Evolutionary conservation across 2,888 invertebrate genomes (phyloP), one percentile per base, ranked within the genome.

Genomic region (Drosophila affinis): DNA sequence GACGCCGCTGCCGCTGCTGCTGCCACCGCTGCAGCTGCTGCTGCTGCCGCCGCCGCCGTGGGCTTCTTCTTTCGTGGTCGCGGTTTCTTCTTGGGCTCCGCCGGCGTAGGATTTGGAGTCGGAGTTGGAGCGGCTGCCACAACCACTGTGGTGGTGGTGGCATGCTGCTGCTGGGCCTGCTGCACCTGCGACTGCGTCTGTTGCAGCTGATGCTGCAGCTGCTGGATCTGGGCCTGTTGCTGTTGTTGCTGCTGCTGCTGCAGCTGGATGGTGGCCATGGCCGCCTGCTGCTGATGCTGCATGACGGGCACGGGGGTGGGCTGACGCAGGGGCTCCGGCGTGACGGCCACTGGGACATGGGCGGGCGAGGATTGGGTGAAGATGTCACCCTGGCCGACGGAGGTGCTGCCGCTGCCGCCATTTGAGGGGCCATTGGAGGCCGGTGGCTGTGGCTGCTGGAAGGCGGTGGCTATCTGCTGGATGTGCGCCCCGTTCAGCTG

Each of bases 401-500:
- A 74, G 53, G 62, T 49, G 17, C 52, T 57, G 18, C 65, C 70
- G 3, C 72, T 48, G 53, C 63, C 46, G 3, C 72, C 51, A 49
- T 63, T 56, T 17, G 63, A 51, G 3, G 65, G 29, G 54, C 27
- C 39, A 39, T 39, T 39, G 39, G 39, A 39, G 3, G n/a, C 62
- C n/a, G 89, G 79, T 2, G 91, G 87, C 21, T 91, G 89, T 3
- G 91, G 90, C 34, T 91, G 88, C 74, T 92, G 92, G 72, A 92
- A 92, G 12, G 91, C 91, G 3, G 85, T 88, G 2, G 92, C 90
- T 17, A 91, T 90, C 69, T 92, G 92, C 62, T 92, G 92, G 52
- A 92, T 85, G 62, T 91, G 92, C 6, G 92, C 89, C 24, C 91
- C 87, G 72, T 84, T 91, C 65, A 92, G 69, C 68, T 92, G 92